Evolutionary conservation across 1,140 invertebrate genomes (phyloP).

Genomic region (Drosophila trapezifrons): DNA sequence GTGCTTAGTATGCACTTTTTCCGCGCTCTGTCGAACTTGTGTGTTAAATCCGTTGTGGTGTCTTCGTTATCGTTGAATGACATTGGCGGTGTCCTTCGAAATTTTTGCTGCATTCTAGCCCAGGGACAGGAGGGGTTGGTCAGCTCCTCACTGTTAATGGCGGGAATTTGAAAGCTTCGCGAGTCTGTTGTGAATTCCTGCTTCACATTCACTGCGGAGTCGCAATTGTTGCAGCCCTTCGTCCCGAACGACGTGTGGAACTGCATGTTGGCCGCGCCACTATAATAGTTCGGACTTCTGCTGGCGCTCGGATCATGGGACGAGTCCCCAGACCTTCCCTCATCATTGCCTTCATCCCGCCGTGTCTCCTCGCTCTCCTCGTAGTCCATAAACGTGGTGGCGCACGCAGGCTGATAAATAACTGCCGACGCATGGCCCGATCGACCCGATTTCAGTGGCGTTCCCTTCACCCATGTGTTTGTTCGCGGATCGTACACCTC

Average conservation of each 20-base stretch:
- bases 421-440: conserved; percentile 96
- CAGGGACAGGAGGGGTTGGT: conserved; percentile 11
- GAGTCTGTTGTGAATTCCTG: neutral
- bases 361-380: conserved; percentile 58
- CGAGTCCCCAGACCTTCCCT: conserved; percentile 8
- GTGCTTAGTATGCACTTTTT: conserved; percentile 37
- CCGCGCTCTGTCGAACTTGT: conserved; percentile 4
- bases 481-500: conserved; percentile 93
- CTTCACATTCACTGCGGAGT: conserved; percentile 22
- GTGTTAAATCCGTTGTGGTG: no score
- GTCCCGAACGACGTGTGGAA: conserved; percentile 67
- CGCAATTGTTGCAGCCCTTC: conserved; percentile 72
- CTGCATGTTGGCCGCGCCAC: conserved; percentile 57
- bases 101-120: neutral
- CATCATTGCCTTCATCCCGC: conserved; percentile 41
- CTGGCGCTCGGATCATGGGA: conserved; percentile 29
- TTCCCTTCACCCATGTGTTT: conserved; percentile 90
- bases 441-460: conserved; percentile 92
- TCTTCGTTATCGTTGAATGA: neutral
- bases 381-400: conserved; percentile 85
- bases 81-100: conserved; percentile 6
- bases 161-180: conserved; percentile 13
- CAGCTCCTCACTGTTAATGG: conserved; percentile 21
- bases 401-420: conserved; percentile 89
- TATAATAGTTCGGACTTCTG: conserved; percentile 33